Percentiles rank a stretch among this genome's conserved stretches.
Evolutionary conservation across 1,140 invertebrate species (phyloP).

Genomic region (Acromyrmex charruanus): DNA sequence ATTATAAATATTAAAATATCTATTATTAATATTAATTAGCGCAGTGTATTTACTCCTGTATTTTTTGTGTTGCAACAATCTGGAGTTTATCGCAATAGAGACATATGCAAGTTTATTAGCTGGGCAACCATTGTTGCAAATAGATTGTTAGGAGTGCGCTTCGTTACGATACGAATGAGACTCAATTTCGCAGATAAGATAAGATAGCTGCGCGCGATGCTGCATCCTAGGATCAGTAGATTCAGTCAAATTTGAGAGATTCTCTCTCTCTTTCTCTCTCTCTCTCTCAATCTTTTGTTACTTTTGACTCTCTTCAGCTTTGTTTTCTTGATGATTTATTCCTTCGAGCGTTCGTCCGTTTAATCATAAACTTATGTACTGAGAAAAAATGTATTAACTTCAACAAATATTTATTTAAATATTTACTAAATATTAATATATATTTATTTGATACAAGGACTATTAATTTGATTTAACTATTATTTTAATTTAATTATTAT

Average conservation of each 20-base stretch:
- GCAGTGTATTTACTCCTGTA: neutral
- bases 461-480: no score
- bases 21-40: slow-evolving; percentile 1
- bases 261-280: no score
- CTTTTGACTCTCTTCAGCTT: neutral
- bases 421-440: no score
- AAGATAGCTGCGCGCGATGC: neutral
- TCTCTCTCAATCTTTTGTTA: neutral
- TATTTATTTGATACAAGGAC: no score
- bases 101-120: neutral
- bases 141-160: neutral
- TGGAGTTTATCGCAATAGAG: neutral
- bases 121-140: slow-evolving; percentile 1
- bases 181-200: slow-evolving; percentile 22
- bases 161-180: neutral
- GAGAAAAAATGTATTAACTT: no score
- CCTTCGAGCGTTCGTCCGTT: no score
- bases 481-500: no score
- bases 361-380: neutral
- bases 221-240: neutral
- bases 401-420: no score
- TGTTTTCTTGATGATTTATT: neutral
- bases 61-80: neutral
- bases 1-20: neutral
- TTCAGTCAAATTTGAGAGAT: neutral